Conservation (phyloP, 2,113 vertebrate species). For the Rhipidura dahli region DNA sequence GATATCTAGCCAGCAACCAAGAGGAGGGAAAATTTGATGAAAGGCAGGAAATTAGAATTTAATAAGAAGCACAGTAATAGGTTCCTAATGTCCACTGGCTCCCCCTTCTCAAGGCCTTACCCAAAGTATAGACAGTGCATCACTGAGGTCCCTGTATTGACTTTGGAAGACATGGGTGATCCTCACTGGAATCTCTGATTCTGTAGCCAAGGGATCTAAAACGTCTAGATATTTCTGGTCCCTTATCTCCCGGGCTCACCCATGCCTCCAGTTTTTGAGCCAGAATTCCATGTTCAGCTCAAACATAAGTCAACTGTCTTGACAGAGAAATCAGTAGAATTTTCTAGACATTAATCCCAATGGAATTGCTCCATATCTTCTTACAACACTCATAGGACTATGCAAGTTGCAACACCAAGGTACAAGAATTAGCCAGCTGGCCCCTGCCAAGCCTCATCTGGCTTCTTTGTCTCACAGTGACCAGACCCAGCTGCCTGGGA, state of each 20-base stretch:
- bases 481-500: background rate
- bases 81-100: background rate
- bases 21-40: background rate
- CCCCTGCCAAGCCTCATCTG: background rate
- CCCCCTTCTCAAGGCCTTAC: background rate
- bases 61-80: background rate
- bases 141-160: background rate
- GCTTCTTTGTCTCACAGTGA: background rate
- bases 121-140: background rate
- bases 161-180: background rate
- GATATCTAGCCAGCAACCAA: background rate
- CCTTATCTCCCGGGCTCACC: background rate
- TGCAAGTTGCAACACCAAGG: background rate
- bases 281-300: background rate
- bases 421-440: background rate
- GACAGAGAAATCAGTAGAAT: background rate
- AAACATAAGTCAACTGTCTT: background rate
- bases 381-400: background rate
- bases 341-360: constrained; percentile 1
- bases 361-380: constrained; percentile 11
- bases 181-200: background rate
- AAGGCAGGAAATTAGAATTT: background rate
- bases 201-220: background rate
- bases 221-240: background rate
- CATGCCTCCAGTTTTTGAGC: background rate